phyloP scores from a whole-genome alignment of 2,797 vertebrate genomes.

The Chelon auratus region DNA sequence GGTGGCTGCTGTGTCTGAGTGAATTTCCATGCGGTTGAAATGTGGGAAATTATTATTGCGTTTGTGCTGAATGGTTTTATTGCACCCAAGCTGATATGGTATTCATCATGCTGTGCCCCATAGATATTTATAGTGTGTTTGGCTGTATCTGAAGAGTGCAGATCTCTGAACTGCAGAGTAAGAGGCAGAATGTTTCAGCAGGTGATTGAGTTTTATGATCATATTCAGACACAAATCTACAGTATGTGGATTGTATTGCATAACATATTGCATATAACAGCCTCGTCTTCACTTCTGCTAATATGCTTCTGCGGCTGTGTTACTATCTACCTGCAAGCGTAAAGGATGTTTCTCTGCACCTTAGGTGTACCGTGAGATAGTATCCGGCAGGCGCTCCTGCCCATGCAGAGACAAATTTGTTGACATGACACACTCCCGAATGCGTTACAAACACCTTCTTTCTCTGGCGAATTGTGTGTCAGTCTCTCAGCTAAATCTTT shows the following conservation, averaged over 20 bases:
- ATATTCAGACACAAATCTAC: constrained; percentile 12
- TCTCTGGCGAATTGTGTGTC: constrained; percentile 64
- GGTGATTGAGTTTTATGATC: constrained; percentile 28
- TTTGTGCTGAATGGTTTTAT: constrained; percentile 43
- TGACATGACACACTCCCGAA: constrained; percentile 63
- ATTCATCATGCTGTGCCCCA: constrained; percentile 29
- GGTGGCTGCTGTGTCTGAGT: constrained; percentile 12
- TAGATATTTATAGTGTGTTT: constrained; percentile 30
- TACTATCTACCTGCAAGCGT: constrained; percentile 14
- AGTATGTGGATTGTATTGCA: neutral
- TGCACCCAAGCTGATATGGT: constrained; percentile 27
- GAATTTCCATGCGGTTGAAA: constrained; percentile 38
- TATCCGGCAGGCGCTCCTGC: constrained; percentile 34
- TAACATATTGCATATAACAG: constrained; percentile 1
- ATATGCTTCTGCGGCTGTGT: constrained; percentile 14
- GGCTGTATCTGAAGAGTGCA: constrained; percentile 32
- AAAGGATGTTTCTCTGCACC: constrained; percentile 23
- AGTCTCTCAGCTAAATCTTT: constrained; percentile 62
- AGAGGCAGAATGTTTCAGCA: constrained; percentile 37
- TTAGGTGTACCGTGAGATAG: constrained; percentile 29
- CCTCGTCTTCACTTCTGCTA: neutral
- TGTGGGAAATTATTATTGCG: constrained; percentile 34
- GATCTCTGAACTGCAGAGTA: constrained; percentile 13
- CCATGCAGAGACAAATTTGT: constrained; percentile 64
- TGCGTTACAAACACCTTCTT: constrained; percentile 56